Evolutionary conservation across 2,888 invertebrate genomes (phyloP).

Genomic region (Tupiocoris notatus): DNA sequence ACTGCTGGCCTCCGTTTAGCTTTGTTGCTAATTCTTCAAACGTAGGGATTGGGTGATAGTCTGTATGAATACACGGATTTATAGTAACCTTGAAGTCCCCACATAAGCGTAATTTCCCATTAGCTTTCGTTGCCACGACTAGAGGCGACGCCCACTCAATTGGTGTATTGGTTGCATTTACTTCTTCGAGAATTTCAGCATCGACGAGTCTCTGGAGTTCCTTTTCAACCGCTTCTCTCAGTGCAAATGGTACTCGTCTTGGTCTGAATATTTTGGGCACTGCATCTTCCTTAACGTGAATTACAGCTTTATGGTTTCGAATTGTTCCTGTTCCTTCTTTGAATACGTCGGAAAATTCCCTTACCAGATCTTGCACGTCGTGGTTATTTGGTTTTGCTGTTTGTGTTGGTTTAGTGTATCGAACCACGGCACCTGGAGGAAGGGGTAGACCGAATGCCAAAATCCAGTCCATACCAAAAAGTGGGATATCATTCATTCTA

Average conservation of each 20-base stretch:
- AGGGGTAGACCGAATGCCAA: conserved; percentile 38
- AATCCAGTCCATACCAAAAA: no score
- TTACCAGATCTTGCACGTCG: no score
- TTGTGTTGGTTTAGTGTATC: no score
- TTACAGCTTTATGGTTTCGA: no score
- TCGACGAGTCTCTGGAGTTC: background rate
- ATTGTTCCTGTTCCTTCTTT: no score
- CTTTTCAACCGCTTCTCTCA: background rate
- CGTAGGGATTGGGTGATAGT: background rate
- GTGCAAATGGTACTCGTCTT: conserved; percentile 3
- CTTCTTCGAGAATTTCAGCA: background rate
- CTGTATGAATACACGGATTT: no score
- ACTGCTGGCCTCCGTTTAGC: no score
- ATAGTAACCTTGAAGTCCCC: no score
- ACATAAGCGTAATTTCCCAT: no score
- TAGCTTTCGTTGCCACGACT: background rate
- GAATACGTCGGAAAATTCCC: no score
- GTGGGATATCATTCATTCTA: conserved; percentile 35
- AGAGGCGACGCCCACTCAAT: conserved; percentile 19
- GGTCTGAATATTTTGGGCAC: conserved; percentile 30
- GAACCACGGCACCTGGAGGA: conserved; percentile 39
- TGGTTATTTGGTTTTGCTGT: no score
- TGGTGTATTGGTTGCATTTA: background rate
- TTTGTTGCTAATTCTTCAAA: background rate
- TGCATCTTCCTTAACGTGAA: conserved; percentile 17